Base-by-base conservation (phyloP, 2,888 invertebrate genomes). In the Aphelenchoides bicaudatus region DNA sequence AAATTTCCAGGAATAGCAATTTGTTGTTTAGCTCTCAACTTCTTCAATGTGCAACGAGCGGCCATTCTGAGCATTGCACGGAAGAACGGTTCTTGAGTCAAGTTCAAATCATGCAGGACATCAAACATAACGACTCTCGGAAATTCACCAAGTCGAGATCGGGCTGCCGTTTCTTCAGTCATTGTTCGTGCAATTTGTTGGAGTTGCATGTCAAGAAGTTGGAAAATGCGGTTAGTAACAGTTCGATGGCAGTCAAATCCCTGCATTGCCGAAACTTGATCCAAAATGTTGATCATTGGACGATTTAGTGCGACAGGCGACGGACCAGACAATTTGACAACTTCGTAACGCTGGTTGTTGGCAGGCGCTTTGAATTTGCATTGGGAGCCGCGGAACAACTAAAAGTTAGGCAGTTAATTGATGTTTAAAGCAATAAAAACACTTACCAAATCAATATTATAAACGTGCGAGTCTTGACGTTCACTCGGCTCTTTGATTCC, bases 261-360 rank as follows among this genome's bases (percentile, higher is more conserved):
- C 47, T 75, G 75, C 61, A 73, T 68, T 31, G 70, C 70, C 1
- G 72, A n/a, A 6, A 75, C 77, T 61, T 78, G 78, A 60, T 78
- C 78, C 47, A 80, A 61, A 52, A 80, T 72, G 58, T 76, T 75
- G 59, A 80, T 79, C 43, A 79, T 72, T 16, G 80, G 80, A 48
- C 76, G 75, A 63, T 80, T 80, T 39, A 80, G 68, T 34, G 69
- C 61, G 5, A 78, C 68, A 3, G 70, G 63, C 30, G 68, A 67
- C 1, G 78, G 78, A 4, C 68, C 63, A 23, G 71, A 71, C 46
- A 67, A 66, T 56, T 78, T 78, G 29, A 78, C 78, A 16, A 78
- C 68, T 56, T 78, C 78, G 27, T 69, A 57, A n/a, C 30, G 27
- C 0, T 29, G 34, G 34, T 34, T 34, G 10, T 34, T n/a, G 8